A percentile compares a stretch with the other conserved stretches of the same genome.
Evolutionary conservation across 2,888 invertebrate genomes (phyloP).

Genomic region (Perithous albicinctus): DNA sequence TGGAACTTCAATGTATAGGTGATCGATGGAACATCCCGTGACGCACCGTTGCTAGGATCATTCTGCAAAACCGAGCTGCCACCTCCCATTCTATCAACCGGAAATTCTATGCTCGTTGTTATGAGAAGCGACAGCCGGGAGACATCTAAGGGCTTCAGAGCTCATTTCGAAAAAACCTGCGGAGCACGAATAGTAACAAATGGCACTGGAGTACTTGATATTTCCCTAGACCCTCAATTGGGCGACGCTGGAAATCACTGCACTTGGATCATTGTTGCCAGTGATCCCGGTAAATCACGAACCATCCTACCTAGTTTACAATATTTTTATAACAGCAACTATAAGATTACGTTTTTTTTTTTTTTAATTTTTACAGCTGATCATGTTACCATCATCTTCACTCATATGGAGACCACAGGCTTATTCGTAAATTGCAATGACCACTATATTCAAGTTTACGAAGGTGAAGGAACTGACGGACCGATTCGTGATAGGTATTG

Average conservation of each 20-base stretch:
- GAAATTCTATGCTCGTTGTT: slow-evolving; percentile 88
- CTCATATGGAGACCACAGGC: slow-evolving; percentile 85
- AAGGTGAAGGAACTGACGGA: slow-evolving; percentile 89
- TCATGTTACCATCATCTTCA: slow-evolving; percentile 89
- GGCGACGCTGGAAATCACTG: slow-evolving; percentile 86
- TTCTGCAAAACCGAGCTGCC: slow-evolving; percentile 87
- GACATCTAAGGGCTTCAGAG: slow-evolving; percentile 92
- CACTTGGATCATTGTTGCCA: slow-evolving; percentile 89
- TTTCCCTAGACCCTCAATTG: slow-evolving; percentile 81
- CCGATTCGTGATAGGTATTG: slow-evolving; percentile 90
- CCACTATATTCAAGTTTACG: slow-evolving; percentile 86
- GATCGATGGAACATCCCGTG: slow-evolving; percentile 86
- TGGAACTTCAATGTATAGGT: slow-evolving; percentile 83
- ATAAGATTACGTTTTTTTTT: neutral
- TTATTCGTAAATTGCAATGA: slow-evolving; percentile 55
- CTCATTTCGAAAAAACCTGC: slow-evolving; percentile 89
- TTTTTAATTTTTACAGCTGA: slow-evolving; percentile 84
- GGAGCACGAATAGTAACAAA: slow-evolving; percentile 88
- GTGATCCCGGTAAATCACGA: slow-evolving; percentile 84
- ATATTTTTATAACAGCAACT: neutral
- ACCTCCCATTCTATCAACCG: slow-evolving; percentile 86
- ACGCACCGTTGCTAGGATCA: slow-evolving; percentile 86
- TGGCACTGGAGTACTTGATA: slow-evolving; percentile 86
- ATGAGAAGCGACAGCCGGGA: slow-evolving; percentile 87
- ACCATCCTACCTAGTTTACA: neutral